Evolutionary conservation across 2,888 invertebrate genomes (phyloP).

Genomic region (Acleris laterana): DNA sequence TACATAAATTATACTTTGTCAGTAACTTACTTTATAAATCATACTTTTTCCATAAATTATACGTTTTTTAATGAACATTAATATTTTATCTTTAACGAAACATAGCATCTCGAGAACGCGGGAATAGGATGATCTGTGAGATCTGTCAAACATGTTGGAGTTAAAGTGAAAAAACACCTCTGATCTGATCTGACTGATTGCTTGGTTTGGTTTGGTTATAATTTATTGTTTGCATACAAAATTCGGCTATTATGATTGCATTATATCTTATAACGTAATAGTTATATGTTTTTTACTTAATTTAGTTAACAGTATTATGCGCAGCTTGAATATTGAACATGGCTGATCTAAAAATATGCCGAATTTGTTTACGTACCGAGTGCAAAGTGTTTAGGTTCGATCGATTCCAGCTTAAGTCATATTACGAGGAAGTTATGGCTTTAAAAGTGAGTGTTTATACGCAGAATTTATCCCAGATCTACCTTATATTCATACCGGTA

Average conservation of each 20-base stretch:
- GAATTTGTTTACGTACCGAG: constrained; percentile 63
- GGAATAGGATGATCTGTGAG: too few species aligned
- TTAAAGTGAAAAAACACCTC: too few species aligned
- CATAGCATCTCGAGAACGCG: too few species aligned
- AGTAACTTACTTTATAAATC: too few species aligned
- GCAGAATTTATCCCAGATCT: not conserved
- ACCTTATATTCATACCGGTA: not conserved
- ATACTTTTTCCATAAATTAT: too few species aligned
- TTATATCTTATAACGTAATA: not conserved
- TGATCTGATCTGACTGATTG: not conserved
- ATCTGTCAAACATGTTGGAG: too few species aligned
- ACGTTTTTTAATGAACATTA: too few species aligned
- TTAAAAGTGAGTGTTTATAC: constrained; percentile 55
- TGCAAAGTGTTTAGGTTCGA: constrained; percentile 59
- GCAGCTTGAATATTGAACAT: constrained; percentile 41
- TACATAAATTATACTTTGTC: too few species aligned
- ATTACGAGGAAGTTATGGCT: constrained; percentile 67
- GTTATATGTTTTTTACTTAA: not conserved
- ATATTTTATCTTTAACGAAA: too few species aligned
- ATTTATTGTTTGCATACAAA: constrained; percentile 3
- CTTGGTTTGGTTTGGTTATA: not conserved
- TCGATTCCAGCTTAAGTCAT: constrained; percentile 58
- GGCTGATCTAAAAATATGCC: constrained; percentile 61
- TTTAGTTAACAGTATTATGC: not conserved
- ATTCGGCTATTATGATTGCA: not conserved